A percentile compares a stretch with the other conserved stretches of the same genome.
phyloP scores from a whole-genome alignment of 2,113 vertebrate genomes.

The Erinaceus europaeus region DNA sequence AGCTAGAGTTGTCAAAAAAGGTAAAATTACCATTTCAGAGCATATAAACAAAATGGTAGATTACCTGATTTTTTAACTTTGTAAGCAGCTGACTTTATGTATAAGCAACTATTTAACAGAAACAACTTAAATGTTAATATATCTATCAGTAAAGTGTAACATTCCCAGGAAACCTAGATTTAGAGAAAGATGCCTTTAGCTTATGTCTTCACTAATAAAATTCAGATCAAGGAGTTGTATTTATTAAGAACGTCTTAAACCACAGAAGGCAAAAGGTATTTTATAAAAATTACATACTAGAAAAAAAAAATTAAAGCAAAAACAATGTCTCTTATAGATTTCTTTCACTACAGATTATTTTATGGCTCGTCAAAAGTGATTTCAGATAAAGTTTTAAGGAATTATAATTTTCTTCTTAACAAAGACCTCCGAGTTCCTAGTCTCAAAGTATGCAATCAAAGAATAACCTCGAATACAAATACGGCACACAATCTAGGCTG shows the following conservation, averaged over 20 bases:
- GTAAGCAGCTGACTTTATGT: background rate
- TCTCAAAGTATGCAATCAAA: background rate
- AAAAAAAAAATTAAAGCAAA: background rate
- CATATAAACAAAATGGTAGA: background rate
- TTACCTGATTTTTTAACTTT: background rate
- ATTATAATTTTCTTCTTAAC: slow-evolving; percentile 1
- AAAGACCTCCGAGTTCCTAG: background rate
- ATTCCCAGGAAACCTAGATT: slow-evolving; percentile 8
- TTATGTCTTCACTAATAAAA: background rate
- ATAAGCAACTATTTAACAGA: background rate
- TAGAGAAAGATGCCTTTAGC: background rate
- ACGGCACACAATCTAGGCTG: slow-evolving; percentile 7
- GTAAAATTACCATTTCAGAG: background rate
- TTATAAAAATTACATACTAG: background rate
- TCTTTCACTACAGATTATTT: background rate
- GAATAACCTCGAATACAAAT: background rate
- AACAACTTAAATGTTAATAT: background rate
- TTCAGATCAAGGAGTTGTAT: background rate
- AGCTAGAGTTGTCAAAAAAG: background rate
- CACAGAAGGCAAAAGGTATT: slow-evolving; percentile 13
- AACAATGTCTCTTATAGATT: background rate
- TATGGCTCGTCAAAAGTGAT: background rate
- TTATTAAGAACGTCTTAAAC: background rate
- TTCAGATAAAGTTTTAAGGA: background rate
- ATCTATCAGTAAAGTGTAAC: background rate